phyloP scores from a whole-genome alignment of 2,888 invertebrate genomes.

The Nysson spinosus region DNA sequence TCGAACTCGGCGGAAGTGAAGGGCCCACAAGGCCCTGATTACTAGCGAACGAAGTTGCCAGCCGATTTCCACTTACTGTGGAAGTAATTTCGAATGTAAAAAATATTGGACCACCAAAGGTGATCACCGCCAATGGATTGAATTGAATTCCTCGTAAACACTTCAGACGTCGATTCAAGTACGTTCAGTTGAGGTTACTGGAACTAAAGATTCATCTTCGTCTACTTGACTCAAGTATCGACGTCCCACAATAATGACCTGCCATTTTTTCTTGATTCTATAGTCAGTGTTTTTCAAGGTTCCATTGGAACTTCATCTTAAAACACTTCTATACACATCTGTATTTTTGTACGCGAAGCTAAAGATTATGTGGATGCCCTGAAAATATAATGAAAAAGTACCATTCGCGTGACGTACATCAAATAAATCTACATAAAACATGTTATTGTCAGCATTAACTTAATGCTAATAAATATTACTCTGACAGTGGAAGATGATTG shows the following conservation, averaged over 20 bases:
- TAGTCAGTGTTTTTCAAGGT: too few relatives aligned
- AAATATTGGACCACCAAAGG: slow-evolving; percentile 76
- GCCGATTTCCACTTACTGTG: slow-evolving; percentile 72
- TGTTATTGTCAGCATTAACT: too few relatives aligned
- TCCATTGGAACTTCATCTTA: too few relatives aligned
- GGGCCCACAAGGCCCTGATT: slow-evolving; percentile 55
- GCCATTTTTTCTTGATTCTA: background rate
- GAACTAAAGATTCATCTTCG: slow-evolving; percentile 74
- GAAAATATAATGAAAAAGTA: background rate
- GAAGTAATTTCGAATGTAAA: slow-evolving; percentile 73
- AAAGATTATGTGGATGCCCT: background rate
- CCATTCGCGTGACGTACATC: background rate
- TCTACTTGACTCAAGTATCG: slow-evolving; percentile 69
- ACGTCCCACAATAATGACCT: slow-evolving; percentile 60
- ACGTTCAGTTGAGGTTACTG: slow-evolving; percentile 51
- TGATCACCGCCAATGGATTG: slow-evolving; percentile 64
- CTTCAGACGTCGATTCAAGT: slow-evolving; percentile 67
- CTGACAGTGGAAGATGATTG: background rate
- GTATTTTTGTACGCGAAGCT: too few relatives aligned
- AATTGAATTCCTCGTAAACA: slow-evolving; percentile 68
- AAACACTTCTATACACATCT: too few relatives aligned
- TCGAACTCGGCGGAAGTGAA: slow-evolving; percentile 23
- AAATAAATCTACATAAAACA: background rate
- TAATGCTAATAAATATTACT: background rate
- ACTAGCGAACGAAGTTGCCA: slow-evolving; percentile 62